Evolutionary conservation across 2,888 invertebrate species (phyloP), one percentile per base, ranked within the genome.

Genomic region (Alcis repandata): DNA sequence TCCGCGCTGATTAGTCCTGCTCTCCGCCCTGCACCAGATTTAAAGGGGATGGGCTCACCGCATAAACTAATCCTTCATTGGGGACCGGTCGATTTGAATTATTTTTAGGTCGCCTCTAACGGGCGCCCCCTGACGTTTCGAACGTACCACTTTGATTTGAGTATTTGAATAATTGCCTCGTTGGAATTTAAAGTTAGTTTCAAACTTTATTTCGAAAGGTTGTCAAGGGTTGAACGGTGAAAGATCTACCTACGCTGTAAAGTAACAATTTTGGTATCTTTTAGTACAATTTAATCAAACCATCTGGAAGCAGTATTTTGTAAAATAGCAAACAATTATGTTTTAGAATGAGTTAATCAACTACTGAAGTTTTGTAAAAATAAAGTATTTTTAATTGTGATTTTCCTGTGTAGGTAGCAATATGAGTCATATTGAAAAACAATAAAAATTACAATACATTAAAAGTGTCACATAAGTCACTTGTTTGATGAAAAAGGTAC

Each of bases 1-100:
- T 91, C 89, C 89, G 83, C 86, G 84, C 89, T 90, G 90, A 92
- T 91, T 91, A 91, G 89, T 84, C 89, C 84, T 87, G 82, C 83
- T 87, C 87, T 85, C 86, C 83, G 75, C 84, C 84, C 86, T 80
- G 85, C 86, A 86, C 80, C 89, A 88, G 89, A 88, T 90, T 91
- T 87, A 88, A 87, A 86, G 89, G 90, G 86, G 86, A 81, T 80
- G 83, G 83, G 84, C 77, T 80, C 83, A 79, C 89, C 88, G 83
- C 88, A 85, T 85, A 84, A 85, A 89, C 87, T 88, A 89, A 90
- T 88, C 88, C 86, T 81, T 87, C 84, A 83, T 83, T 79, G 82
- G 82, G 79, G 77, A 80, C 79, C 77, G 77, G 76, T 78, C 79
- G 78, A 83, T 86, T 86, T 84, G 79, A 86, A 88, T 88, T 86